Base-by-base conservation (phyloP, 2,113 vertebrate species). In the Atherinomorus stipes region DNA sequence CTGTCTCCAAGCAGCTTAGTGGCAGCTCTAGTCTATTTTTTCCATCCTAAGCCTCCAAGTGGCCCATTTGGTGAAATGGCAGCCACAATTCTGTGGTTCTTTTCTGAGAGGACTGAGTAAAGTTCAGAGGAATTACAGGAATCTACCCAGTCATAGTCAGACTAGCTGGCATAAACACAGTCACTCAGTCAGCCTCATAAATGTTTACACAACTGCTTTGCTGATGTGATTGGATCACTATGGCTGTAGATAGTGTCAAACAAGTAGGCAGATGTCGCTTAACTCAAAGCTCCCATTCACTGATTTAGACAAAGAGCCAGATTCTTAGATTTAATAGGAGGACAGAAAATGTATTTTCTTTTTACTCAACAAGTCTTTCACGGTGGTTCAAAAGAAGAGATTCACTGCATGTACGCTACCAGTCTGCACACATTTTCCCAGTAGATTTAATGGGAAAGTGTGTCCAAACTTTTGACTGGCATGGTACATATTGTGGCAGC, bases 41-140 rank as follows among this genome's bases (percentile, higher is more conserved):
- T 69, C 78, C 73, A 65, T 81, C 71, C 74, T 88, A 87, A 90
- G 74, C 83, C 74, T 68, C 73, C 21, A n/a, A 74, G 62, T 76
- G 60, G 76, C 61, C 65, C 15, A 40, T 71, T 82, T 76, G 85
- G 81, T 84, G 81, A 85, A 85, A 80, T 78, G 83, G 76, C 81
- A 86, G 54, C 74, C 74, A 63, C 56, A 38, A 50, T 76, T 71
- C 62, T 84, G 90, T 87, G 91, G 74, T 86, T 91, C 86, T 86
- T 79, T 83, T 88, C 74, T 83, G 52, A 64, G 84, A 88, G 56
- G 86, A 67, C 70, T 75, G 84, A 87, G 79, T 83, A 86, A 87
- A 90, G 89, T 93, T 93, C 80, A 90, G 85, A 85, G 61, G 89
- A 89, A 90, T 92, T 89, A 92, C 84, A 88, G 78, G 86, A 90